Conservation (phyloP, 1,140 invertebrate species). For the Drosophila dunni region DNA sequence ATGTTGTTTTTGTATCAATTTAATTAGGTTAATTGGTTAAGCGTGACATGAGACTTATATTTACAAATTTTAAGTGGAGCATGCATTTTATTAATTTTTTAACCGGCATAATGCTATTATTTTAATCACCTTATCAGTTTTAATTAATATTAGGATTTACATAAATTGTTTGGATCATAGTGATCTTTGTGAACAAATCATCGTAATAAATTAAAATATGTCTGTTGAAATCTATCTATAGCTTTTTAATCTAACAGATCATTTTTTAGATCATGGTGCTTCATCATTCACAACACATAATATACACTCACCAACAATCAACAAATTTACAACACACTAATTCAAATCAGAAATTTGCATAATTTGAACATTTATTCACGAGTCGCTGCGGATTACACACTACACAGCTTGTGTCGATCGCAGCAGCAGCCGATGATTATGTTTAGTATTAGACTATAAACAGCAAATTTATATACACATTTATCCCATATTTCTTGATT, state of each 20-base stretch:
- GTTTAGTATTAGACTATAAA: not conserved
- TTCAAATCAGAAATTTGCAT: conserved; percentile 69
- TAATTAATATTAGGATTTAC: conserved; percentile 31
- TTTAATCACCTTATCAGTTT: conserved; percentile 36
- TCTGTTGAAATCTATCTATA: too few relatives aligned
- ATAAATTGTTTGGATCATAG: not conserved
- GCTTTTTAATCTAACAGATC: conserved; percentile 12
- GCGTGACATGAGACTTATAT: conserved; percentile 6
- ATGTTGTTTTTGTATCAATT: conserved; percentile 75
- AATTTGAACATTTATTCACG: conserved; percentile 73
- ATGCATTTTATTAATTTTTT: conserved; percentile 19
- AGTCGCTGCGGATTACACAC: conserved; percentile 39
- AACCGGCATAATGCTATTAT: conserved; percentile 32
- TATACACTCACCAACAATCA: conserved; percentile 51
- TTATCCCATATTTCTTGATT: conserved; percentile 32
- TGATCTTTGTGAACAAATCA: not conserved
- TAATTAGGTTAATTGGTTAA: conserved; percentile 75
- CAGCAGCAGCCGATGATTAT: conserved; percentile 64
- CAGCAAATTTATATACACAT: conserved; percentile 50
- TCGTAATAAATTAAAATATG: not conserved
- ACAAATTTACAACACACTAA: conserved; percentile 61
- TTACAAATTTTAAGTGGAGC: conserved; percentile 42
- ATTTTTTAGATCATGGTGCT: conserved; percentile 11
- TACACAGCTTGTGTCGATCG: conserved; percentile 38
- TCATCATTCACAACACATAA: conserved; percentile 3